Evolutionary conservation across 1,140 invertebrate genomes (phyloP).

Genomic region (Drosophila repleta): DNA sequence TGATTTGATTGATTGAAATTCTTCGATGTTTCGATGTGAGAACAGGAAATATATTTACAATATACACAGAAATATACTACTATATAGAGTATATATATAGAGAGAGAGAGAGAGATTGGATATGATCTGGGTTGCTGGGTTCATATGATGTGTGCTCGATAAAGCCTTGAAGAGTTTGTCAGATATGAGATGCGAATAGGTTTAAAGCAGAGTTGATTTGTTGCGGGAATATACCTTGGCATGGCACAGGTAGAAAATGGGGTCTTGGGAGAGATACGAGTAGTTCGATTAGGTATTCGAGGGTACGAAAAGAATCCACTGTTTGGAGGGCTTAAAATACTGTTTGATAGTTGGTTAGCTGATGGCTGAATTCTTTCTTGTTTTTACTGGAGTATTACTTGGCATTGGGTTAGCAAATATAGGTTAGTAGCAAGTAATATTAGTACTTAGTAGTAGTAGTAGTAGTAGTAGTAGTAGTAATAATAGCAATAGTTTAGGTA

Average conservation of each 20-base stretch:
- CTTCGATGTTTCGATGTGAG: slow-evolving; percentile 4
- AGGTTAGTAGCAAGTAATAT: slow-evolving; percentile 31
- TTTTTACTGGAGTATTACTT: slow-evolving; percentile 13
- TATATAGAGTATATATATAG: no score
- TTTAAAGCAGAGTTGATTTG: neutral
- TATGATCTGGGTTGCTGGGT: neutral
- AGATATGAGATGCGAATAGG: neutral
- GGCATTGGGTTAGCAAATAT: slow-evolving; percentile 23
- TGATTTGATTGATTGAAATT: neutral
- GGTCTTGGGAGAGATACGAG: neutral
- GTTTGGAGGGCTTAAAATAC: neutral
- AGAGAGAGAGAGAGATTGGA: neutral
- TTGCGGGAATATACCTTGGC: neutral
- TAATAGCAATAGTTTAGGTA: slow-evolving; percentile 10
- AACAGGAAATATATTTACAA: slow-evolving; percentile 1
- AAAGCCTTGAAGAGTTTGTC: neutral
- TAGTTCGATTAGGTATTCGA: neutral
- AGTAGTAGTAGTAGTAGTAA: slow-evolving; percentile 17
- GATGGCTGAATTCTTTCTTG: neutral
- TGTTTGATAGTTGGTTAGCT: slow-evolving; percentile 2
- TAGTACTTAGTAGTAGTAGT: slow-evolving; percentile 30
- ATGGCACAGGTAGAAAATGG: neutral
- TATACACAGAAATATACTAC: neutral
- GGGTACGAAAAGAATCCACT: slow-evolving; percentile 1
- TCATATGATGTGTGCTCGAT: neutral